Base-by-base conservation (phyloP, 2,797 vertebrate species). In the Pterois miles region DNA sequence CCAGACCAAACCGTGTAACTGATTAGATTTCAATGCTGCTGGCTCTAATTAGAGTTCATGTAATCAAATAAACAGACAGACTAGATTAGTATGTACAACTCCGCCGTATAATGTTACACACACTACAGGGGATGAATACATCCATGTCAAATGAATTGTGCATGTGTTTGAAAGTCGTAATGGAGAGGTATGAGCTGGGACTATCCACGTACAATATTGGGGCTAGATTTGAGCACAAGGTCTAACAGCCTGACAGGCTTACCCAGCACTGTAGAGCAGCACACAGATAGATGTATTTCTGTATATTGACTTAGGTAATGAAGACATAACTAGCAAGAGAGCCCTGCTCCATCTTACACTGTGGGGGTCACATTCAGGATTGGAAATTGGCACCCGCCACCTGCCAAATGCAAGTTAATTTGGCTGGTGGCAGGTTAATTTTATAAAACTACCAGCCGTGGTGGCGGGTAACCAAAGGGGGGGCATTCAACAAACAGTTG, bases 31-130 rank as follows among this genome's bases (percentile, higher is more conserved):
- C 74, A 80, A 57, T 85, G 86, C 83, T 89, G 71, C 79, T 82
- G 81, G 81, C 74, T 82, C 50, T 70, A 87, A 87, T 89, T 87
- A 90, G 71, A 70, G 70, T 76, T 87, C 60, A 67, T 75, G 53
- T 87, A 88, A 89, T 88, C 82, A 76, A 87, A 87, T 91, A 84
- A 89, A 85, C 76, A 82, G 78, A 71, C 74, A 83, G 81, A 87
- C 80, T 78, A 72, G 75, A 86, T 86, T 72, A 87, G 81, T 76
- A 84, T 59, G 71, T 79, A 78, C 48, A 84, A 68, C 76, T 72
- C 52, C 25, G 46, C 71, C 69, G 60, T 82, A 68, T 69, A 74
- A 75, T 83, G 66, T 69, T 78, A 72, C 36, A 74, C 70, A 50
- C 67, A 52, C 63, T 70, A 48, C 65, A 81, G 54, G 59, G 65